A percentile compares a stretch with the other conserved stretches of the same genome.
Evolutionary conservation across 2,797 vertebrate genomes (phyloP).

Genomic region (Lepus oiostolus): DNA sequence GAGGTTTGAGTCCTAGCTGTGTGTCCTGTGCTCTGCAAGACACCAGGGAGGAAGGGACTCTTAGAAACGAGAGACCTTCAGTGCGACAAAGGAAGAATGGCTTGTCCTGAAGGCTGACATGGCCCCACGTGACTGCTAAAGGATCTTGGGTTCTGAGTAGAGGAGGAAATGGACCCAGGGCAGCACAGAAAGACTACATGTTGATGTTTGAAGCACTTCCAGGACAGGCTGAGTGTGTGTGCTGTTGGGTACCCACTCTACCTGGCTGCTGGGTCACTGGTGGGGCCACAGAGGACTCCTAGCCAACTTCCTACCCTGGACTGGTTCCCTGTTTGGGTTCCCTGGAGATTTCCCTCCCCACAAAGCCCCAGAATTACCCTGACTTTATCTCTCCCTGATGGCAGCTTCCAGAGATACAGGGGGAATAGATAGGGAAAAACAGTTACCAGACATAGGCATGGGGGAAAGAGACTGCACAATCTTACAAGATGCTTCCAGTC

Average conservation of each 20-base stretch:
- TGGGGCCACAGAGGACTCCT: no score
- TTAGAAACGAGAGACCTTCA: background rate
- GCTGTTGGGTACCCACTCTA: background rate
- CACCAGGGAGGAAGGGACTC: background rate
- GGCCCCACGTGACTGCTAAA: background rate
- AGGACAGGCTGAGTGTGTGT: background rate
- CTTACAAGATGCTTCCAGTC: background rate
- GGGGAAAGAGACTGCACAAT: constrained; percentile 19
- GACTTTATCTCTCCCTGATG: background rate
- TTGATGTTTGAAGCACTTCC: background rate
- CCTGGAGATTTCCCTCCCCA: constrained; percentile 2
- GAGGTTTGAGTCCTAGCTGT: background rate
- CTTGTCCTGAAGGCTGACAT: background rate
- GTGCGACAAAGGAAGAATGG: background rate
- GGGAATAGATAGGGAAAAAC: background rate
- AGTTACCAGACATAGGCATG: background rate
- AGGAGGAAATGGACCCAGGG: background rate
- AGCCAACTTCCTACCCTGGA: background rate
- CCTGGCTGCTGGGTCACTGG: background rate
- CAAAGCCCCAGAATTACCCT: background rate
- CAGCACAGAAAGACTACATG: background rate
- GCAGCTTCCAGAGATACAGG: background rate
- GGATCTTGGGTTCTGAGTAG: background rate
- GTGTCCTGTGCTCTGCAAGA: background rate
- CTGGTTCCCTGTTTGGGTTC: background rate